Evolutionary conservation across 2,888 invertebrate species (phyloP), one percentile per base, ranked within the genome.

Genomic region (Corythucha ciliata): DNA sequence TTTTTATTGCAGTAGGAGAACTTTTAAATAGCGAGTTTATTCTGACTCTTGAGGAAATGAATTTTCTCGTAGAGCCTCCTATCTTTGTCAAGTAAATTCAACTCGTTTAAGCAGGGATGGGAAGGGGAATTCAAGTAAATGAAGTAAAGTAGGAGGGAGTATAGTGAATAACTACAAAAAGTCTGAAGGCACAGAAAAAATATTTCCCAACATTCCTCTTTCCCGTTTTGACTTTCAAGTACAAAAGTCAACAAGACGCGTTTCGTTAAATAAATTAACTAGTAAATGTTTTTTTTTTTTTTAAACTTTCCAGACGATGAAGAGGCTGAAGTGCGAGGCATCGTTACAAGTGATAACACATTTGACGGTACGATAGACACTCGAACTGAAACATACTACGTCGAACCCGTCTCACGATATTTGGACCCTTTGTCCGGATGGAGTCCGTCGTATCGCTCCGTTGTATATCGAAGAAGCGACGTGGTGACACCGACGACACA

Each of bases 281-380:
- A 12, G 12, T 29, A 10, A 29, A 18, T 4, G 42, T 21, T 21
- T 42, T 10, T 21, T 5, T 10, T 20, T 41, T 42, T 32, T 33
- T 29, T 8, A 47, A 16, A 3, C 27, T 34, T 47, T 57, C 8
- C 75, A 77, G 29, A 75, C 89, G 89, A 81, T 72, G 89, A 90
- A 63, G 85, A 88, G 58, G 83, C 90, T 12, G 71, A 78, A 59
- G 87, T 91, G 48, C 83, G 87, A 65, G 93, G 92, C 33, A 73
- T 92, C 63, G 77, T 93, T 62, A 90, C 90, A 55, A 75, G 77
- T 53, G 84, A 89, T 55, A 92, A 92, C 52, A 75, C 89, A 53
- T 87, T 93, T 69, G 92, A 93, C 67, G 93, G 92, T 48, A 84
- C 84, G 49, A 82, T 93, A 65, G 76, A 79, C 68, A 84, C 87